phyloP scores from a whole-genome alignment of 2,888 invertebrate genomes.

The Cantharis lateralis region DNA sequence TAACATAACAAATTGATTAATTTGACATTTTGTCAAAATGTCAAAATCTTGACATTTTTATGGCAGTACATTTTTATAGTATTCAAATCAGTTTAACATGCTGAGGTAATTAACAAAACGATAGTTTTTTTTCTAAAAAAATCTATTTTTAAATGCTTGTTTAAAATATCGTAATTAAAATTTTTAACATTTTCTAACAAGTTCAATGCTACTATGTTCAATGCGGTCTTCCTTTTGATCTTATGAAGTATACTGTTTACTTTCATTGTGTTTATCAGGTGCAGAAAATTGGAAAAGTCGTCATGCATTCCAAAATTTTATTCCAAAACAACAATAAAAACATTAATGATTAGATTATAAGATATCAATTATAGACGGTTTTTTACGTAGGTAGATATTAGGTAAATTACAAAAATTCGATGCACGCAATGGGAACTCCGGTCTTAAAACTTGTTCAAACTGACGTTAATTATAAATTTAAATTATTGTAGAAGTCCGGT shows the following conservation, averaged over 20 bases:
- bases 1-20: too few relatives aligned
- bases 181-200: not conserved
- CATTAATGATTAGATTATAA: not conserved
- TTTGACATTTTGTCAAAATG: too few relatives aligned
- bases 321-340: too few relatives aligned
- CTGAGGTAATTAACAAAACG: too few relatives aligned
- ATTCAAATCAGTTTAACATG: too few relatives aligned
- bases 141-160: not conserved
- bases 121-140: too few relatives aligned
- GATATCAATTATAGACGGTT: not conserved
- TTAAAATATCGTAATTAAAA: not conserved
- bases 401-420: not conserved
- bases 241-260: too few relatives aligned
- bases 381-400: not conserved
- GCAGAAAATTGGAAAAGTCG: too few relatives aligned
- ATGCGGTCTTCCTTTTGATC: not conserved
- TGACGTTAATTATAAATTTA: not conserved
- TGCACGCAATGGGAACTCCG: not conserved
- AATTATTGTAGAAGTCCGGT: not conserved
- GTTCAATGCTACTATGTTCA: not conserved
- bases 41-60: too few relatives aligned
- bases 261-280: not conserved
- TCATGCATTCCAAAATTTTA: too few relatives aligned
- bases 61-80: too few relatives aligned
- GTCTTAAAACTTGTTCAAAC: not conserved